Percentiles rank a stretch among this genome's conserved stretches.
phyloP scores from a whole-genome alignment of 2,113 vertebrate genomes.

The Steatornis caripensis region DNA sequence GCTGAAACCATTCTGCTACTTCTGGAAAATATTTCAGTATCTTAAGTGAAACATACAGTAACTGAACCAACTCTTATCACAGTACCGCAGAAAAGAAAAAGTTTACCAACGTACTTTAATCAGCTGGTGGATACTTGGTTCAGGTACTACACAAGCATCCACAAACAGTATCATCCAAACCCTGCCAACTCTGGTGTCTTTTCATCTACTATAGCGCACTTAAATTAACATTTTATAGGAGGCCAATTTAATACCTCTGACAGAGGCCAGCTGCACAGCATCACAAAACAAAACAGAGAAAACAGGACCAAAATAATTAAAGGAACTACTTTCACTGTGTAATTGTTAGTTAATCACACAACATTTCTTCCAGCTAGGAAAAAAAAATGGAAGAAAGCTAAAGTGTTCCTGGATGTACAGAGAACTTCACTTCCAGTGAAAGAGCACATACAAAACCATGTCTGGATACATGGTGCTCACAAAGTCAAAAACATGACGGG shows the following conservation, averaged over 20 bases:
- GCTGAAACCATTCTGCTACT: background rate
- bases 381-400: background rate
- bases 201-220: background rate
- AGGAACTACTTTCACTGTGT: background rate
- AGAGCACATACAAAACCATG: background rate
- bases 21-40: background rate
- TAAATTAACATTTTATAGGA: background rate
- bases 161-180: background rate
- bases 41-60: background rate
- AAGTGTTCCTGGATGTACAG: background rate
- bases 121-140: background rate
- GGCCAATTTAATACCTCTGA: background rate
- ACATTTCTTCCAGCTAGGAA: background rate
- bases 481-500: background rate
- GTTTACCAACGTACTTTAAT: background rate
- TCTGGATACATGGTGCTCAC: background rate
- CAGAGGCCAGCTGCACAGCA: background rate
- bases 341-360: background rate
- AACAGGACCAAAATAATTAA: background rate
- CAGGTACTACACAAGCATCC: background rate
- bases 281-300: background rate
- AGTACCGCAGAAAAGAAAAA: background rate
- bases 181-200: background rate
- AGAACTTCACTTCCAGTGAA: background rate
- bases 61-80: background rate